phyloP scores from a whole-genome alignment of 2,888 invertebrate species.

The Rhogogaster chlorosoma region DNA sequence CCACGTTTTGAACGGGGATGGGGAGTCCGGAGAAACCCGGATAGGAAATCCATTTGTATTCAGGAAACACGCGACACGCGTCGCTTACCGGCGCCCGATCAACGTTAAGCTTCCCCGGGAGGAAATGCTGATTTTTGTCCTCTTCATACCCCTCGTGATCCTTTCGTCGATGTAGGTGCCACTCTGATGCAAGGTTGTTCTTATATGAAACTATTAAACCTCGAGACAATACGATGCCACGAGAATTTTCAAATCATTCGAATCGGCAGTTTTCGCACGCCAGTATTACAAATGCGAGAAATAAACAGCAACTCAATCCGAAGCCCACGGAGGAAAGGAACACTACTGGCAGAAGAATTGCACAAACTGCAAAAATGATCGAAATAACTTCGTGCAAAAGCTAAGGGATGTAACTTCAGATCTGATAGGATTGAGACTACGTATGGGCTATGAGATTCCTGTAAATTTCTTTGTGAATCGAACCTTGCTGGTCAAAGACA shows the following conservation, averaged over 20 bases:
- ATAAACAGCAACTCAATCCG: no score
- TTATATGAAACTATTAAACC: background rate
- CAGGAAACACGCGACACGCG: slow-evolving; percentile 62
- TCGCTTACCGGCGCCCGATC: slow-evolving; percentile 54
- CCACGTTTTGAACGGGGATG: background rate
- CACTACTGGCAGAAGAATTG: background rate
- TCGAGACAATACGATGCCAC: no score
- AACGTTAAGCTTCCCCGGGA: slow-evolving; percentile 43
- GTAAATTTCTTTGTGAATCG: background rate
- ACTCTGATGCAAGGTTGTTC: background rate
- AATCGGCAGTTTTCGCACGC: no score
- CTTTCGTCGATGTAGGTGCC: background rate
- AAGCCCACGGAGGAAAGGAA: background rate
- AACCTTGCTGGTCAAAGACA: background rate
- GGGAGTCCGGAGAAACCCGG: slow-evolving; percentile 51
- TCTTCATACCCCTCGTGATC: background rate
- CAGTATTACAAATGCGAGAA: no score
- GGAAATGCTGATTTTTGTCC: slow-evolving; percentile 40
- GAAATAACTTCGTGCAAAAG: background rate
- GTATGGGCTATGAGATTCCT: background rate
- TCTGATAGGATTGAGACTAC: background rate
- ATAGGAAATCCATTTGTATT: slow-evolving; percentile 64
- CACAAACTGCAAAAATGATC: background rate
- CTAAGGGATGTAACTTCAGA: background rate
- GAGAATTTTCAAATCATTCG: no score